phyloP scores from a whole-genome alignment of 2,888 invertebrate genomes.

The Abrostola triplasia region DNA sequence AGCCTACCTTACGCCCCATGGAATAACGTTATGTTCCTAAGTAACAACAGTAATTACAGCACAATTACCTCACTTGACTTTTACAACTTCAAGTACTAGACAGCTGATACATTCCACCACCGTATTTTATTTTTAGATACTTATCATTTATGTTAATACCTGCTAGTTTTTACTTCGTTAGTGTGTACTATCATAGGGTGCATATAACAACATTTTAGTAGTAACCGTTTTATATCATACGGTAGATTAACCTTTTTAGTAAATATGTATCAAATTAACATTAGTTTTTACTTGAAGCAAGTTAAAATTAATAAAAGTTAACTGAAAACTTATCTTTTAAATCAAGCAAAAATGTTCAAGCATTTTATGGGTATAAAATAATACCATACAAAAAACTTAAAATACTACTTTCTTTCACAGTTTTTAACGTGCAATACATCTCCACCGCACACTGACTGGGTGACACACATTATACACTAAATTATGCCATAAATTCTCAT shows the following conservation, averaged over 20 bases:
- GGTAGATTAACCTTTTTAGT: too few species aligned
- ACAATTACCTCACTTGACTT: slow-evolving; percentile 40
- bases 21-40: slow-evolving; percentile 3
- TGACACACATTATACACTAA: slow-evolving; percentile 70
- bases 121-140: slow-evolving; percentile 5
- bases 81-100: slow-evolving; percentile 25
- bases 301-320: too few species aligned
- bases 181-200: neutral
- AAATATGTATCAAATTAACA: too few species aligned
- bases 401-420: slow-evolving; percentile 43
- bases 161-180: neutral
- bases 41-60: slow-evolving; percentile 22
- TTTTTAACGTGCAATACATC: slow-evolving; percentile 44
- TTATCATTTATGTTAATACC: neutral
- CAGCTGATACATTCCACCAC: slow-evolving; percentile 39
- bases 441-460: slow-evolving; percentile 57
- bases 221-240: too few species aligned
- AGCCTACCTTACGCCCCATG: neutral
- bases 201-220: too few species aligned
- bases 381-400: neutral
- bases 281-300: too few species aligned
- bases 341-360: neutral
- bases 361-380: neutral
- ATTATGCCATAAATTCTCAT: slow-evolving; percentile 74
- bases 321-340: too few species aligned